These are phyloP conservation scores for Perca schrenkii DNA, from an alignment of 2,113 vertebrate genomes.

Conservation along the genomic window DNA sequence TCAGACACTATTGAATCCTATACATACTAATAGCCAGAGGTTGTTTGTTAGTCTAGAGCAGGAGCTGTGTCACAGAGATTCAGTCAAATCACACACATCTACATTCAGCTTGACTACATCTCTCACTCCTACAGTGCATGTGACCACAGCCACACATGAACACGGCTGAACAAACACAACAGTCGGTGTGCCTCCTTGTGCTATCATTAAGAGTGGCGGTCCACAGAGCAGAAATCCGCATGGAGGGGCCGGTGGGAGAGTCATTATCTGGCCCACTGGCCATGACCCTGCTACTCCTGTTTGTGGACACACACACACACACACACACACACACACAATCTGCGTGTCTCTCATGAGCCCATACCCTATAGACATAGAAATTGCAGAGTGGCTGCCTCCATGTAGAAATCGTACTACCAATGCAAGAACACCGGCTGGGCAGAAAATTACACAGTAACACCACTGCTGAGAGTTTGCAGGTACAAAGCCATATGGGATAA, in stretches of 20 bases:
- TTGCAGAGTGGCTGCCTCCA: conserved; percentile 26
- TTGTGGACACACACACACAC: conserved; percentile 69
- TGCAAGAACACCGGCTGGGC: conserved; percentile 49
- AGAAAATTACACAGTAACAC: conserved; percentile 61
- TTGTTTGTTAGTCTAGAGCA: conserved; percentile 29
- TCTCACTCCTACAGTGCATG: conserved; percentile 6
- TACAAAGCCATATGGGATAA: conserved; percentile 10
- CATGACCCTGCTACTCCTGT: conserved; percentile 89
- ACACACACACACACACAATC: conserved; percentile 4
- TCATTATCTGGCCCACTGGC: conserved; percentile 94
- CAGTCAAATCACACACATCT: conserved; percentile 56
- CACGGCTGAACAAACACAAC: conserved; percentile 17
- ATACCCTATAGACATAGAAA: conserved; percentile 41
- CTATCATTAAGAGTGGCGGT: conserved; percentile 73
- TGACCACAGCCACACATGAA: conserved; percentile 31
- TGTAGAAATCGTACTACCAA: conserved; percentile 45
- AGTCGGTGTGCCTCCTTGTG: conserved; percentile 36
- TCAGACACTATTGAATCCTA: conserved; percentile 58
- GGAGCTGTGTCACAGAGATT: conserved; percentile 41
- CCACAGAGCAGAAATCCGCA: conserved; percentile 71
- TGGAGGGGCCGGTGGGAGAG: conserved; percentile 76
- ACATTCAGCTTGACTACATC: conserved; percentile 40
- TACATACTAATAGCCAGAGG: conserved; percentile 65
- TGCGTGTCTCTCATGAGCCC: conserved; percentile 29
- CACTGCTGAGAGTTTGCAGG: conserved; percentile 32